Conservation (phyloP, 2,888 invertebrate genomes). For the Athalia circularis region DNA sequence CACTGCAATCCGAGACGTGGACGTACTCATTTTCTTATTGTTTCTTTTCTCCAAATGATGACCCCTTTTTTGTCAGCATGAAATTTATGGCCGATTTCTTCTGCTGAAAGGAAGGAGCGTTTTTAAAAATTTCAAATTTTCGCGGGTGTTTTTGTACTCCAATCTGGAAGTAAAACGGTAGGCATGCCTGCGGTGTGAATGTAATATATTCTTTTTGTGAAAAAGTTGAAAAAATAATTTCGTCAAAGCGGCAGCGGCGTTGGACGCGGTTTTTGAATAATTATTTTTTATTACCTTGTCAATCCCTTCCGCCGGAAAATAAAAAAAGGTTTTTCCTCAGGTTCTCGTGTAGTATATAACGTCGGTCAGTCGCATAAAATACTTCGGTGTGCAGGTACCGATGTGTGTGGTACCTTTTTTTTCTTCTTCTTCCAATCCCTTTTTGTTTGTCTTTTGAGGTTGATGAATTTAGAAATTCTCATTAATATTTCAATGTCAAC, state of each 20-base stretch:
- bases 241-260: neutral
- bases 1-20: neutral
- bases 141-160: too few relatives aligned
- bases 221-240: too few relatives aligned
- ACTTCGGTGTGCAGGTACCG: neutral
- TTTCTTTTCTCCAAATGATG: neutral
- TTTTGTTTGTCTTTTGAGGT: constrained; percentile 9
- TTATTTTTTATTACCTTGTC: constrained; percentile 24
- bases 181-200: too few relatives aligned
- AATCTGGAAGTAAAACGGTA: too few relatives aligned
- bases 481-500: constrained; percentile 69
- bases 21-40: neutral
- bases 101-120: too few relatives aligned
- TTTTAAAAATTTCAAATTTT: too few relatives aligned
- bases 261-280: constrained; percentile 4
- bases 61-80: too few relatives aligned
- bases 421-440: neutral
- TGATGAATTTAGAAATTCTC: constrained; percentile 54
- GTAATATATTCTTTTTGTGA: too few relatives aligned
- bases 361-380: neutral
- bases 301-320: constrained; percentile 12
- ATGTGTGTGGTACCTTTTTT: neutral
- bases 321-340: neutral
- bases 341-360: neutral
- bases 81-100: too few relatives aligned